Percentiles rank a stretch among this genome's conserved stretches.
These are phyloP conservation scores for Staurois parvus DNA, from an alignment of 2,797 vertebrate genomes.

Conservation along the genomic window DNA sequence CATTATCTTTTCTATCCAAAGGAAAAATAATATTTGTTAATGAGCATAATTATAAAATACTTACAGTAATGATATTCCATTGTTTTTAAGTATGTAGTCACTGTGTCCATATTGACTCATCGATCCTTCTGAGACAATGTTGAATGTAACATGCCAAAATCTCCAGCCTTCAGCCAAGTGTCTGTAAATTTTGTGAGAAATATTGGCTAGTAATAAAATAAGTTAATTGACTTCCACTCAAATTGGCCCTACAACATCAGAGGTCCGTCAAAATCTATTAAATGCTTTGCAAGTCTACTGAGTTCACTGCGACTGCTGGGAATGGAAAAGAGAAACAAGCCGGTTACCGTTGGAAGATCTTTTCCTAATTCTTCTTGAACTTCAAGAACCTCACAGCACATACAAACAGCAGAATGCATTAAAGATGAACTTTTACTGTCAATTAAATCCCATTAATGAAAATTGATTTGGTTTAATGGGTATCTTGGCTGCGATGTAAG, in stretches of 20 bases:
- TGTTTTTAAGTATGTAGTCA: too few species aligned
- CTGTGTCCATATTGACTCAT: too few species aligned
- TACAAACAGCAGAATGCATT: slow-evolving; percentile 7
- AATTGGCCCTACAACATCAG: not conserved
- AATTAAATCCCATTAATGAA: slow-evolving; percentile 47
- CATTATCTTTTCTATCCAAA: too few species aligned
- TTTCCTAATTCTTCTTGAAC: not conserved
- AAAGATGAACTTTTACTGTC: slow-evolving; percentile 17
- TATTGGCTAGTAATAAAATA: too few species aligned
- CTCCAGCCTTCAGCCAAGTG: too few species aligned
- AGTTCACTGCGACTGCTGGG: not conserved
- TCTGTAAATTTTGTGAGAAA: too few species aligned
- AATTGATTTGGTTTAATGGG: slow-evolving; percentile 31
- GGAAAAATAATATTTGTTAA: too few species aligned
- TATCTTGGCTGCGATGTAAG: slow-evolving; percentile 21
- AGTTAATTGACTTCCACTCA: not conserved
- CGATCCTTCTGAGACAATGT: too few species aligned
- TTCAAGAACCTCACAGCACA: not conserved
- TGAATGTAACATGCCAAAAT: too few species aligned
- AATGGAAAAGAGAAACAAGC: not conserved
- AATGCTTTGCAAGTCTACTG: not conserved
- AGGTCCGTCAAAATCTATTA: not conserved
- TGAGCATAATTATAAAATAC: too few species aligned
- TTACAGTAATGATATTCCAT: too few species aligned
- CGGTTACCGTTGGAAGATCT: not conserved